A percentile compares a stretch with the other conserved stretches of the same genome.
phyloP scores from a whole-genome alignment of 2,888 invertebrate species.

The Drosophila nr. perissopoda region DNA sequence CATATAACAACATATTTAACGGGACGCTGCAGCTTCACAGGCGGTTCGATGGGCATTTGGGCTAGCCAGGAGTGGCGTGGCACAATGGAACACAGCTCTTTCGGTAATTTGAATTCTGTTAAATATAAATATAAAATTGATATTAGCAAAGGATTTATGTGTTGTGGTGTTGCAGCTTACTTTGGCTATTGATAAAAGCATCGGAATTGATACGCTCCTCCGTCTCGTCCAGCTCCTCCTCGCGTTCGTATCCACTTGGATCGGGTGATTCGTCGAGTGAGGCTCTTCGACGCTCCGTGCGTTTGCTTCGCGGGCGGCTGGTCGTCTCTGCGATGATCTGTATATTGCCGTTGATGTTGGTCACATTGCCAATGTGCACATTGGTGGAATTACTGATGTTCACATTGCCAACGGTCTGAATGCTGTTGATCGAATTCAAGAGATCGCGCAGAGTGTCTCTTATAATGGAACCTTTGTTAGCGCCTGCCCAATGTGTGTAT shows the following conservation, averaged over 20 bases:
- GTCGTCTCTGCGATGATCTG: slow-evolving; percentile 77
- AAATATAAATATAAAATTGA: slow-evolving; percentile 1
- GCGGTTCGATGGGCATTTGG: slow-evolving; percentile 84
- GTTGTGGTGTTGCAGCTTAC: slow-evolving; percentile 46
- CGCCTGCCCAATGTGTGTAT: slow-evolving; percentile 26
- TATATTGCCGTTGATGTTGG: slow-evolving; percentile 86
- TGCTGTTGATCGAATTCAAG: slow-evolving; percentile 77
- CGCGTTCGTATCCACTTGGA: slow-evolving; percentile 4
- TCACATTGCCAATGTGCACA: slow-evolving; percentile 86
- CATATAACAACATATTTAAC: slow-evolving; percentile 86
- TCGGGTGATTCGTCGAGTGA: slow-evolving; percentile 23
- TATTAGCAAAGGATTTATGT: background rate
- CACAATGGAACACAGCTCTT: slow-evolving; percentile 76
- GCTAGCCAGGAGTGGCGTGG: slow-evolving; percentile 85
- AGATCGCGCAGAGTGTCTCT: slow-evolving; percentile 77
- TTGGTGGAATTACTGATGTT: slow-evolving; percentile 85
- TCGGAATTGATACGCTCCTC: slow-evolving; percentile 72
- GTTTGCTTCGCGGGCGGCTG: slow-evolving; percentile 27
- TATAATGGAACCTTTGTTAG: slow-evolving; percentile 55
- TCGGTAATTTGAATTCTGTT: slow-evolving; percentile 74
- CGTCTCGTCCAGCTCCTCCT: slow-evolving; percentile 52
- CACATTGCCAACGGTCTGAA: slow-evolving; percentile 83
- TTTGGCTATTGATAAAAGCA: slow-evolving; percentile 75
- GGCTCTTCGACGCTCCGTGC: slow-evolving; percentile 26
- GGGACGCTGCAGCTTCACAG: slow-evolving; percentile 80